These are phyloP conservation scores for Plectus sambesii DNA, from an alignment of 1,140 invertebrate species.

Conservation along the genomic window DNA sequence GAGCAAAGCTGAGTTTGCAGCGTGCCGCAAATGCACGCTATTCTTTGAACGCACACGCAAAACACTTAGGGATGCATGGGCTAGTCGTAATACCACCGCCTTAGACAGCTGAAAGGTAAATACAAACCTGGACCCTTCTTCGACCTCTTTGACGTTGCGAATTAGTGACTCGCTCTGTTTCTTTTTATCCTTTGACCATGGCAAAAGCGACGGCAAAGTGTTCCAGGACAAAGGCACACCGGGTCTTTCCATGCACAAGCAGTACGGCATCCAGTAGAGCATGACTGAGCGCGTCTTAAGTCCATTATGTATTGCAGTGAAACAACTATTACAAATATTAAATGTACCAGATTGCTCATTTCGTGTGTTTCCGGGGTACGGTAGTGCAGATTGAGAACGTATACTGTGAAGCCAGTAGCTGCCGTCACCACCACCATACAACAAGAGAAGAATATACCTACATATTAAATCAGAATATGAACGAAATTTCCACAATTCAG, in stretches of 20 bases:
- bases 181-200: slow-evolving; percentile 37
- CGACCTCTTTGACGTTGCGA: slow-evolving; percentile 37
- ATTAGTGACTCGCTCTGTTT: slow-evolving; percentile 42
- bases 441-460: slow-evolving; percentile 98
- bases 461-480: no score
- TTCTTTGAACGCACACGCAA: slow-evolving; percentile 17
- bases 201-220: slow-evolving; percentile 35
- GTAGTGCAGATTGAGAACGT: slow-evolving; percentile 98
- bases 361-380: slow-evolving; percentile 81
- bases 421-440: slow-evolving; percentile 99
- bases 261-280: slow-evolving; percentile 41
- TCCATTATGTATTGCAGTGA: slow-evolving; percentile 7
- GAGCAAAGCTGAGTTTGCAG: no score
- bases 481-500: no score
- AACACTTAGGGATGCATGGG: slow-evolving; percentile 11
- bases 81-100: no score
- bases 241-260: slow-evolving; percentile 39
- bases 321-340: slow-evolving; percentile 4
- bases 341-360: slow-evolving; percentile 77
- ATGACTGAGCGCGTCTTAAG: slow-evolving; percentile 39
- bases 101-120: slow-evolving; percentile 13
- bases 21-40: no score
- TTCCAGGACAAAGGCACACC: slow-evolving; percentile 38
- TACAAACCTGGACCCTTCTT: slow-evolving; percentile 26
- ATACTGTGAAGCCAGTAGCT: slow-evolving; percentile 94